phyloP scores from a whole-genome alignment of 2,113 vertebrate species.

The Python bivittatus region DNA sequence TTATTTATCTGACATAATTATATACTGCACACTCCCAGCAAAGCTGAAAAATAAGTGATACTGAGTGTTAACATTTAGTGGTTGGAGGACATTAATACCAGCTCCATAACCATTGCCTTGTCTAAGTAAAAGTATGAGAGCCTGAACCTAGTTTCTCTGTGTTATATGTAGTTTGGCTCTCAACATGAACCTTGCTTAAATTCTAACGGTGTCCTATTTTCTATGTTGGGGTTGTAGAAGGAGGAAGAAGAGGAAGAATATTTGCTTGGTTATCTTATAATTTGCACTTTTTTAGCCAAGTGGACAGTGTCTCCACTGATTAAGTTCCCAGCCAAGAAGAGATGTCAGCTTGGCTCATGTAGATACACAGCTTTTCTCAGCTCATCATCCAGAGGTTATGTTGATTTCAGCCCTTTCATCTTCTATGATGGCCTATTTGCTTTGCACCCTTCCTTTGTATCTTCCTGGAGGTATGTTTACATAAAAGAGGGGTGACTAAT shows the following conservation, averaged over 20 bases:
- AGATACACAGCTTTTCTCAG: conserved; percentile 46
- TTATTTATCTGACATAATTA: not conserved
- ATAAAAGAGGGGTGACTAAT: fast-evolving
- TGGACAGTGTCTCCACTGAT: conserved; percentile 54
- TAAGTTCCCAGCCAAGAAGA: conserved; percentile 45
- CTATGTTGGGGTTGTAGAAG: not conserved
- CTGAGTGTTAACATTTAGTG: not conserved
- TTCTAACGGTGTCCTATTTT: not conserved
- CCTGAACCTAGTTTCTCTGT: no score
- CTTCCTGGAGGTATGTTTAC: fast-evolving
- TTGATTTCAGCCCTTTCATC: not conserved
- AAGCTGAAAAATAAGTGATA: not conserved
- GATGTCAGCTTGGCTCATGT: conserved; percentile 47
- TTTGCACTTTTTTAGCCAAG: conserved; percentile 32
- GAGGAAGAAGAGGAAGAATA: not conserved
- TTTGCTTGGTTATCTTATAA: conserved; percentile 42
- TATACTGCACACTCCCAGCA: not conserved
- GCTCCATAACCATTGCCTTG: not conserved
- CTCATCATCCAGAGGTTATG: conserved; percentile 21
- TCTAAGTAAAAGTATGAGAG: not conserved
- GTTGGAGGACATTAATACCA: not conserved
- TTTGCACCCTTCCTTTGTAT: conserved; percentile 6
- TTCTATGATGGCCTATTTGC: conserved; percentile 3
- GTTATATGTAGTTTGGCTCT: not conserved
- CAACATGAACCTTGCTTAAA: not conserved